Conservation (phyloP, 2,888 invertebrate species). For the Tupiocoris notatus region DNA sequence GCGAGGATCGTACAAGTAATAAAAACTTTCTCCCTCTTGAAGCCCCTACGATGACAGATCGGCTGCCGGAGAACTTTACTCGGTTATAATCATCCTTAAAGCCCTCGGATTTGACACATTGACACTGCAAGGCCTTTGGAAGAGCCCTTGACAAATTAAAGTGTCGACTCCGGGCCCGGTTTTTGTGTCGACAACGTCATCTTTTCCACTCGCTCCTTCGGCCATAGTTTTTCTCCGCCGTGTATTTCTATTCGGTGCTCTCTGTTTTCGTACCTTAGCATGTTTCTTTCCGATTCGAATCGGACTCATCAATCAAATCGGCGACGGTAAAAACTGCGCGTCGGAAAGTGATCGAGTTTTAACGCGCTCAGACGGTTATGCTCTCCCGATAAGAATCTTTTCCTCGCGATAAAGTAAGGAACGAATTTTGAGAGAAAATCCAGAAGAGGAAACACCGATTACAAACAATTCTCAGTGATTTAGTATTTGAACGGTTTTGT, state of each 20-base stretch:
- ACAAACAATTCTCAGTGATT: too few relatives aligned
- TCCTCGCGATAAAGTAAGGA: too few relatives aligned
- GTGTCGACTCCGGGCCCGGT: background rate
- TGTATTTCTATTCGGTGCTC: conserved; percentile 1
- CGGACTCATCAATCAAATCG: background rate
- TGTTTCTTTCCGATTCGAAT: background rate
- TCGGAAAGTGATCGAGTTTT: too few relatives aligned
- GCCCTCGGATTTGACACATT: conserved; percentile 11
- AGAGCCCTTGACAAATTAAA: conserved; percentile 13
- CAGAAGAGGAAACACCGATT: too few relatives aligned
- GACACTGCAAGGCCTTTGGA: background rate
- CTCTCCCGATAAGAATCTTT: too few relatives aligned
- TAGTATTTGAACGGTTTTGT: too few relatives aligned
- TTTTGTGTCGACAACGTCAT: background rate
- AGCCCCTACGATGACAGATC: background rate
- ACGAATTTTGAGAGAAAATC: too few relatives aligned
- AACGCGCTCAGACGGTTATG: too few relatives aligned
- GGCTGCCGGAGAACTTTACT: background rate
- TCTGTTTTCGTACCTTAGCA: background rate
- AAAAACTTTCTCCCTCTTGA: background rate
- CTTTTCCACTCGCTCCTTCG: background rate
- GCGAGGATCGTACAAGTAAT: background rate
- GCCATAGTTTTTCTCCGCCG: background rate
- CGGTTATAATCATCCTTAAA: conserved; percentile 7
- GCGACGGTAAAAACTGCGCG: background rate